Evolutionary conservation across 2,888 invertebrate genomes (phyloP), one percentile per base, ranked within the genome.

Genomic region (Cantharis lateralis): DNA sequence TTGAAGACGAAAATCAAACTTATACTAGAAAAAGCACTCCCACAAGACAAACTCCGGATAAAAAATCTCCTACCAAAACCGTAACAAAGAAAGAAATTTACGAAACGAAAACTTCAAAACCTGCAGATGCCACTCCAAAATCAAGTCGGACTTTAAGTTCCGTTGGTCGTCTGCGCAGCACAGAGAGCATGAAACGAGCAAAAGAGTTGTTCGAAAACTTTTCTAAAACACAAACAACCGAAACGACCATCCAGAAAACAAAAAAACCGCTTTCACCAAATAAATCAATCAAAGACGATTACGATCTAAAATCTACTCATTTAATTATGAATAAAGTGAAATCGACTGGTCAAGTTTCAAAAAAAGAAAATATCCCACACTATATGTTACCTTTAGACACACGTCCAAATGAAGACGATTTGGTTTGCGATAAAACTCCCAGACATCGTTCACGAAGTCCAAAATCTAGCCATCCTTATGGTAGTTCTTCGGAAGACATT

Each of bases 171-270:
- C 83, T 91, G 24, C 89, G 91, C 69, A 91, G 91, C 81, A 91
- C 91, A 68, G 93, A 93, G 81, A 92, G 92, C n/a, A 92, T 94
- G 0, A 91, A 92, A 70, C 92, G 92, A 86, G 94, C 94, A 0
- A 94, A 93, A 86, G 92, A 91, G 62, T 85, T 94, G 61, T 94
- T 94, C 87, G 94, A 94, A 88, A 93, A 91, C 79, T 91, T 92
- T 18, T 85, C 79, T 28, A 88, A 24, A n/a, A 66, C 64, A n/a
- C 64, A 20, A 24, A 66, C 64, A 13, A 24, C 18, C 15, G 10
- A 85, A 88, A 74, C 89, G 89, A 72, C 86, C 87, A 71, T 90
- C 24, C 64, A 66, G n/a, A 24, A 20, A 20, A 24, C 5, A 15
- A 76, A 18, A 15, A 64, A 26, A 71, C 16, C 48, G 61, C 10